Percentiles rank a stretch among this genome's conserved stretches.
Evolutionary conservation across 2,888 invertebrate species (phyloP).

Genomic region (Labia minor): DNA sequence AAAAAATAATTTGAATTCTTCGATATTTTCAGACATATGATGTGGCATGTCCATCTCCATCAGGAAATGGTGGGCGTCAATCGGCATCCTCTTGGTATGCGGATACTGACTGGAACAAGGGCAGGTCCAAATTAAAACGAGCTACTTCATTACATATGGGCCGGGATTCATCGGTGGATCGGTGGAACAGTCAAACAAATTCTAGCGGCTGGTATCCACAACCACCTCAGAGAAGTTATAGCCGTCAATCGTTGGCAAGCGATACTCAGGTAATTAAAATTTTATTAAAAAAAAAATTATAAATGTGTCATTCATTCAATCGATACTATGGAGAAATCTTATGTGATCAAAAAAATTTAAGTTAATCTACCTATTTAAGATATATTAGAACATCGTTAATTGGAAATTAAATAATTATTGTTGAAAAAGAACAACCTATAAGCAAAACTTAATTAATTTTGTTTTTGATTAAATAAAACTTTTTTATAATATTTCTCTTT

Average conservation of each 20-base stretch:
- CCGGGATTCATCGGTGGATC: slow-evolving; percentile 20
- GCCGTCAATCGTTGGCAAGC: slow-evolving; percentile 53
- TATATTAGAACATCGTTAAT: too few relatives aligned
- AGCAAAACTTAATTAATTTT: too few relatives aligned
- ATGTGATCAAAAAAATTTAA: too few relatives aligned
- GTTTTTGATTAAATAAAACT: too few relatives aligned
- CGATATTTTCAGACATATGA: slow-evolving; percentile 30
- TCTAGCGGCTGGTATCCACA: slow-evolving; percentile 28
- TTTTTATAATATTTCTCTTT: too few relatives aligned
- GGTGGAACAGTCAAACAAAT: slow-evolving; percentile 24
- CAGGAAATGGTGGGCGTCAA: neutral
- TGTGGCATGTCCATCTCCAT: slow-evolving; percentile 20
- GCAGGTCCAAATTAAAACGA: slow-evolving; percentile 29
- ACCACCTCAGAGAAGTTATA: slow-evolving; percentile 44
- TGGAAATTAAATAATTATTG: too few relatives aligned
- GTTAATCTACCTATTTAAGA: too few relatives aligned
- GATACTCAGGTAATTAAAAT: slow-evolving; percentile 47
- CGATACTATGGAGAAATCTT: too few relatives aligned
- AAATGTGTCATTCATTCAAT: too few relatives aligned
- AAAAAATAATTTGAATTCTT: too few relatives aligned
- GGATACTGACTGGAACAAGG: slow-evolving; percentile 17
- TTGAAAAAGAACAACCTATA: too few relatives aligned
- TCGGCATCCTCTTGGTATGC: slow-evolving; percentile 24
- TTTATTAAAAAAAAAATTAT: neutral
- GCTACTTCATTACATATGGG: slow-evolving; percentile 33